Conservation (phyloP, 2,888 invertebrate genomes). For the Pterostichus madidus region DNA sequence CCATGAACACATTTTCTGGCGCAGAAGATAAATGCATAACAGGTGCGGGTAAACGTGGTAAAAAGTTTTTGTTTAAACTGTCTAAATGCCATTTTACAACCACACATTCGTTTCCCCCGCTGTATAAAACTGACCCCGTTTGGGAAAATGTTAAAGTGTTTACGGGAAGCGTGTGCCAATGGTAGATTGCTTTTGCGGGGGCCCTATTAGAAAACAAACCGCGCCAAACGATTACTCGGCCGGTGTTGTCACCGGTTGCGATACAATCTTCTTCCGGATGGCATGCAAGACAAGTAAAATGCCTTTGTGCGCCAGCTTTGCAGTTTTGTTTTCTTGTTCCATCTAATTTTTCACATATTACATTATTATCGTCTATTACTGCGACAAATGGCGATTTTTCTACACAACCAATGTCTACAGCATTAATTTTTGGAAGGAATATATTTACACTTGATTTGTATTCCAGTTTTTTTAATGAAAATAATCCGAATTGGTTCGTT, state of each 20-base stretch:
- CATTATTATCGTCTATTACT: constrained; percentile 58
- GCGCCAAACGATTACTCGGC: constrained; percentile 84
- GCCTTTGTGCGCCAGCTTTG: constrained; percentile 60
- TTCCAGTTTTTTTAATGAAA: constrained; percentile 41
- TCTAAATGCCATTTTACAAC: constrained; percentile 87
- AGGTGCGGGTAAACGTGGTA: constrained; percentile 86
- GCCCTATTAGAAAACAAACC: constrained; percentile 73
- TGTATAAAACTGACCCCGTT: constrained; percentile 84
- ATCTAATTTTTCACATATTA: constrained; percentile 18
- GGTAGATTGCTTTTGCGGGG: constrained; percentile 79
- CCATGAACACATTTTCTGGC: constrained; percentile 82
- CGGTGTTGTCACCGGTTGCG: constrained; percentile 84
- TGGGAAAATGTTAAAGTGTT: constrained; percentile 83
- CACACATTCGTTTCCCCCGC: constrained; percentile 89
- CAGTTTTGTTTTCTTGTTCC: constrained; percentile 21
- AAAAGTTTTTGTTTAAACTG: constrained; percentile 79
- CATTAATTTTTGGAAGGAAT: constrained; percentile 70
- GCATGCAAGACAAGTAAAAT: constrained; percentile 82
- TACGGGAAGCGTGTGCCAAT: constrained; percentile 89
- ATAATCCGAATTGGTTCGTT: constrained; percentile 53
- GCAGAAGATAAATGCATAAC: constrained; percentile 83
- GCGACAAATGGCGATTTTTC: constrained; percentile 72
- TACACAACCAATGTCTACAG: constrained; percentile 71
- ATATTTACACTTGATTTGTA: constrained; percentile 71
- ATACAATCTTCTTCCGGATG: constrained; percentile 84